Conservation (phyloP, 2,888 invertebrate genomes). For the Erebia epiphron region DNA sequence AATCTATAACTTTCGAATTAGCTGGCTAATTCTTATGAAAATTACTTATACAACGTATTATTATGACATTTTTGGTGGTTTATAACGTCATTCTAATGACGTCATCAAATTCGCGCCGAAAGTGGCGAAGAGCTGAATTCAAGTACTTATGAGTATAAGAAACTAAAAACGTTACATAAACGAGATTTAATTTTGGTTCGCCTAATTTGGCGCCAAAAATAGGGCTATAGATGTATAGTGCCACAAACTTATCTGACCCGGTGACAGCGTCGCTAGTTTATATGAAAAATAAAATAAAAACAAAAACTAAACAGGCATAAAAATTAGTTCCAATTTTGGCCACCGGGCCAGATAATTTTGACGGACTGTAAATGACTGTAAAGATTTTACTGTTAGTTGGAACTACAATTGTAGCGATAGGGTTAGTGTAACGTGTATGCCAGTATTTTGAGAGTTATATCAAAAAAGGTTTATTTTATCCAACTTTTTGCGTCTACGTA, state of each 20-base stretch:
- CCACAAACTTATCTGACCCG: too few species aligned
- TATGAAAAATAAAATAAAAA: too few species aligned
- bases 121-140: too few species aligned
- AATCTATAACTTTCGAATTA: not conserved
- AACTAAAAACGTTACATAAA: not conserved
- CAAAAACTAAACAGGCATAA: too few species aligned
- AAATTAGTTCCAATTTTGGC: too few species aligned
- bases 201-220: slow-evolving; percentile 4
- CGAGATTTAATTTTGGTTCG: not conserved
- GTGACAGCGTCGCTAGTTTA: too few species aligned
- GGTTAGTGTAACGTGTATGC: slow-evolving; percentile 28
- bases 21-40: slow-evolving; percentile 15
- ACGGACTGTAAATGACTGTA: slow-evolving; percentile 31
- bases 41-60: not conserved
- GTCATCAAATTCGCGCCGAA: too few species aligned
- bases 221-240: not conserved
- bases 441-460: slow-evolving; percentile 33
- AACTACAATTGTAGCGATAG: slow-evolving; percentile 4
- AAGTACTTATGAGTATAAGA: too few species aligned
- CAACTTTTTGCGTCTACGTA: slow-evolving; percentile 18
- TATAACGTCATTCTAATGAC: too few species aligned
- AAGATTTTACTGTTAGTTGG: slow-evolving; percentile 22
- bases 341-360: too few species aligned
- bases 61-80: not conserved
- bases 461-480: not conserved